Percentiles rank a stretch among this genome's conserved stretches.
Evolutionary conservation across 2,797 vertebrate genomes (phyloP).

Genomic region (Diglossa cyanea): DNA sequence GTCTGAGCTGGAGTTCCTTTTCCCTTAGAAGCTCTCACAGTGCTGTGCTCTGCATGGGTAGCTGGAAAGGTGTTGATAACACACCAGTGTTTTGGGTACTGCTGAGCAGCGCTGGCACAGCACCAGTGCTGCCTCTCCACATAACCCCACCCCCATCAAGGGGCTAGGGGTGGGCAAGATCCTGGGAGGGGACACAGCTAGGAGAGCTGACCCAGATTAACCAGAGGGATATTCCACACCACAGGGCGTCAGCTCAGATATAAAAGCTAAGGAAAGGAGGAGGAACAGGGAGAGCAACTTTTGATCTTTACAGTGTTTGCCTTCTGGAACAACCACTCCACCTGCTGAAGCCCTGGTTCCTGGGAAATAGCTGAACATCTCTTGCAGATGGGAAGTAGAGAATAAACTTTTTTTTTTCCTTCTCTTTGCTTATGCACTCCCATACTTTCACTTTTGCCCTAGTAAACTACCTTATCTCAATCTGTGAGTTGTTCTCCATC

Average conservation of each 20-base stretch:
- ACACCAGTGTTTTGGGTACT: neutral
- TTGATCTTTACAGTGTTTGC: neutral
- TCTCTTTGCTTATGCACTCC: neutral
- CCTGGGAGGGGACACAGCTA: neutral
- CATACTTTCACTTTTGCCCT: neutral
- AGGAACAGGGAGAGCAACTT: neutral
- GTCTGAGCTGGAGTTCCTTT: neutral
- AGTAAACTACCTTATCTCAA: neutral
- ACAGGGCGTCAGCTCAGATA: rapidly evolving
- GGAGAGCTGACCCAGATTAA: neutral
- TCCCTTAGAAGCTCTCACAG: neutral
- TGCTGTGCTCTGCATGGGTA: neutral
- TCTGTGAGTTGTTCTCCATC: neutral
- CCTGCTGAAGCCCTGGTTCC: neutral
- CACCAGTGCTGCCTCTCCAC: neutral
- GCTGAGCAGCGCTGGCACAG: neutral
- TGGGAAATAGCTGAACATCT: neutral
- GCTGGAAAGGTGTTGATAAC: neutral
- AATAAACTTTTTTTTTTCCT: neutral
- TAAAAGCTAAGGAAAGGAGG: neutral
- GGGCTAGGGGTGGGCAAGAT: too few relatives aligned
- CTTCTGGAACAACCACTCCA: neutral
- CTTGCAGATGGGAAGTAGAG: neutral
- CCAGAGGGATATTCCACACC: neutral
- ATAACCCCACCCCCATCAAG: neutral